Evolutionary conservation across 2,888 invertebrate genomes (phyloP), one percentile per base, ranked within the genome.

Genomic region (Biston betularia): DNA sequence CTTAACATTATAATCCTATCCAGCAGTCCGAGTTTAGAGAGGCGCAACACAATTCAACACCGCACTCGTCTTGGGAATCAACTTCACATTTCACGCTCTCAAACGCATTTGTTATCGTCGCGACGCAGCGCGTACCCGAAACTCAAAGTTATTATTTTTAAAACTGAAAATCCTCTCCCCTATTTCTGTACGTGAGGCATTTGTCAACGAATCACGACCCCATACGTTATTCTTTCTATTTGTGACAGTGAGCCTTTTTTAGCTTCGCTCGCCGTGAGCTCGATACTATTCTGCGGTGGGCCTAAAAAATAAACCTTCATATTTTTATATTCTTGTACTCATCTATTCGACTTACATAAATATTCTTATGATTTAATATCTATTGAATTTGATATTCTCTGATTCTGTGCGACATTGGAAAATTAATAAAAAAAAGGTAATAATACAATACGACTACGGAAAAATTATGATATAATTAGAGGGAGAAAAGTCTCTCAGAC

Each of bases 121-220:
- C 71, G 65, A 75, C 77, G 75, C 81, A 82, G 73, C 54, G 55
- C 65, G 54, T 35, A n/a, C 61, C 73, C 73, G 74, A 74, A 77
- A 68, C 67, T 75, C 67, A 68, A 71, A 78, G 73, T 80, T 85
- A 84, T 87, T 85, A 84, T 88, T 88, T 88, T 86, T 84, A 82
- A 84, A 84, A 81, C 68, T 80, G 79, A 75, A 83, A 60, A 63
- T 69, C 65, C 67, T 72, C 68, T 65, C 75, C 78, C 64, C 61
- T 68, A 64, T 73, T 76, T 72, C 75, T 74, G 79, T 75, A 78
- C 83, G 85, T 89, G 67, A 68, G 67, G 67, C 67, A 68, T 68
- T 88, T 87, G 86, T 87, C 89, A 87, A 85, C 86, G 83, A 88
- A 89, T 89, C 88, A 87, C 86, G 84, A 82, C 79, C 79, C 78